phyloP scores from a whole-genome alignment of 2,888 invertebrate genomes.

The Volucella zonaria region DNA sequence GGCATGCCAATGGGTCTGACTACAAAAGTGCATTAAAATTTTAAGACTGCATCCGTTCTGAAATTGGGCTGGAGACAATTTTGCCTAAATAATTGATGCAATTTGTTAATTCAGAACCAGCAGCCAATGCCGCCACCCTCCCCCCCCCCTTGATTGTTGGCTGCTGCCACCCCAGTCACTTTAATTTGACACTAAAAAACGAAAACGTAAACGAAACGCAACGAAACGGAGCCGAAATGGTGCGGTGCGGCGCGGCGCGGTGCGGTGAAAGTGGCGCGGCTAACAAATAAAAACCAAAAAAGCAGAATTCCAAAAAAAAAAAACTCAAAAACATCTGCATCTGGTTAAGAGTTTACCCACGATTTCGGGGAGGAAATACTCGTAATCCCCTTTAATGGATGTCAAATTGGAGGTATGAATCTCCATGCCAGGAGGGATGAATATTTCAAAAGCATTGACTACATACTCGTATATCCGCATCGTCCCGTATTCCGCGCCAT shows the following conservation, averaged over 20 bases:
- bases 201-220: neutral
- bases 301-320: neutral
- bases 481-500: no score
- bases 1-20: neutral
- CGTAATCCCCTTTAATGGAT: constrained; percentile 61
- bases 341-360: constrained; percentile 66
- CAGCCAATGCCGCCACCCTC: no score
- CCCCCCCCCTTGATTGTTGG: no score
- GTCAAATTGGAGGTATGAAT: constrained; percentile 65
- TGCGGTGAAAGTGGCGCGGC: neutral
- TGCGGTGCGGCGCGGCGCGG: no score
- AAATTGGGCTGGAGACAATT: constrained; percentile 18
- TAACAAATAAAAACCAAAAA: neutral
- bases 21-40: constrained; percentile 46
- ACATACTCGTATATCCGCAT: neutral
- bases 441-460: constrained; percentile 57
- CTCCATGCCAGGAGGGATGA: constrained; percentile 47
- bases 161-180: neutral
- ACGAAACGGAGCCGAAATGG: neutral
- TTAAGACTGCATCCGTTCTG: constrained; percentile 18
- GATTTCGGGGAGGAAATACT: constrained; percentile 18
- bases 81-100: constrained; percentile 63
- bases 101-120: constrained; percentile 43
- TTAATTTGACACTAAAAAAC: constrained; percentile 41
- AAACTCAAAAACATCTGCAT: constrained; percentile 31